phyloP scores from a whole-genome alignment of 2,888 invertebrate species.

The Epirrhoe alternata region DNA sequence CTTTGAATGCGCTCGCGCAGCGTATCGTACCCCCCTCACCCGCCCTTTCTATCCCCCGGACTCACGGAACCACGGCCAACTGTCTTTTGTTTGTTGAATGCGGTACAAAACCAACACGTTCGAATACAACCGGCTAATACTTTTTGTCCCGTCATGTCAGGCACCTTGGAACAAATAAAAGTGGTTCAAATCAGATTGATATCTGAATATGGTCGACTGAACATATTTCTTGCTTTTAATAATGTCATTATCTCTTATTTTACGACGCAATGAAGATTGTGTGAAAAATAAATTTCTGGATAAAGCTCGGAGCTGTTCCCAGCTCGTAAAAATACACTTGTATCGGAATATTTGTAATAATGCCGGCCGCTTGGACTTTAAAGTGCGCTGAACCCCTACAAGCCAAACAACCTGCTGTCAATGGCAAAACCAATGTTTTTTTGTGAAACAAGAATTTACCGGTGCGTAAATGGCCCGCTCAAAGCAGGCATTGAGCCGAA shows the following conservation, averaged over 20 bases:
- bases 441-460: slow-evolving; percentile 52
- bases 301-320: background rate
- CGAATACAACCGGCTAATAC: slow-evolving; percentile 57
- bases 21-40: slow-evolving; percentile 59
- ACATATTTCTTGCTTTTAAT: slow-evolving; percentile 35
- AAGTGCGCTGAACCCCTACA: slow-evolving; percentile 22
- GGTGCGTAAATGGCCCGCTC: slow-evolving; percentile 52
- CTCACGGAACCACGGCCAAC: slow-evolving; percentile 61
- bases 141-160: slow-evolving; percentile 52
- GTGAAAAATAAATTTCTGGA: background rate
- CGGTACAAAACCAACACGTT: slow-evolving; percentile 74
- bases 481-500: slow-evolving; percentile 66
- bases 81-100: slow-evolving; percentile 79
- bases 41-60: slow-evolving; percentile 44
- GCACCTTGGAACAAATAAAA: slow-evolving; percentile 36
- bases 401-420: slow-evolving; percentile 41
- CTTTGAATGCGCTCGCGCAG: slow-evolving; percentile 74
- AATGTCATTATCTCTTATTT: slow-evolving; percentile 28
- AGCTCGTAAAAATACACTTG: slow-evolving; percentile 13
- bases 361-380: slow-evolving; percentile 5
- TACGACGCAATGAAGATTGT: slow-evolving; percentile 22
- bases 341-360: slow-evolving; percentile 17
- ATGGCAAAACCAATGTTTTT: slow-evolving; percentile 44
- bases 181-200: slow-evolving; percentile 27
- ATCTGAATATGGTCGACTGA: slow-evolving; percentile 33